Evolutionary conservation across 2,888 invertebrate species (phyloP), one percentile per base, ranked within the genome.

Genomic region (Orthosia incerta): DNA sequence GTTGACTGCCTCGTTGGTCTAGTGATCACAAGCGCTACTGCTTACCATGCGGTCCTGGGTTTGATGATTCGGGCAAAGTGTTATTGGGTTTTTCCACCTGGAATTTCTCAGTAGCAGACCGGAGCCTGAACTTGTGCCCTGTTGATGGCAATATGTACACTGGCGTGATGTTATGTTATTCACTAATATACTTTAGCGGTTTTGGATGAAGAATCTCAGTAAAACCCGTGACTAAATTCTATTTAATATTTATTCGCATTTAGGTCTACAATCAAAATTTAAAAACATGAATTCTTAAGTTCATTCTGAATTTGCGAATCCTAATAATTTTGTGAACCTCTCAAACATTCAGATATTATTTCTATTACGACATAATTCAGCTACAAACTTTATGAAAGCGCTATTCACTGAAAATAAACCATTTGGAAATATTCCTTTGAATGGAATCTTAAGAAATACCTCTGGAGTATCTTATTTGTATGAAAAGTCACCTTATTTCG

Each of bases 341-440:
- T 55, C 45, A 77, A 66, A 55, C 48, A 77, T 72, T 57, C 56
- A 5, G 15, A 64, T 51, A 72, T 55, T 69, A 78, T 69, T 64
- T 79, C 20, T 53, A 69, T 79, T 65, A 39, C 16, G 26, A 26
- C 61, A 53, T 53, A 64, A 51, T 68, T 60, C 48, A n/a, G 63
- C 75, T 59, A 2, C 63, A 50, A 79, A 79, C 23, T 67, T 71
- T 56, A 65, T 79, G 67, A 80, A 80, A 65, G 64, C 64, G 71
- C 61, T 63, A 51, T 63, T 75, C 76, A 80, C 59, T 76, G 71
- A 68, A 61, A 65, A 68, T 56, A 76, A 80, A 46, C 67, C 80
- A 57, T 72, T 68, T 80, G 61, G 76, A 76, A 76, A 59, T 46
- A 70, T 72, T 71, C 50, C 23, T 71, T 61, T 80, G 61, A 72